Evolutionary conservation across 35 echinoderm and acorn worm species (phyloP).

Genomic region (Holothuria glaberrima): DNA sequence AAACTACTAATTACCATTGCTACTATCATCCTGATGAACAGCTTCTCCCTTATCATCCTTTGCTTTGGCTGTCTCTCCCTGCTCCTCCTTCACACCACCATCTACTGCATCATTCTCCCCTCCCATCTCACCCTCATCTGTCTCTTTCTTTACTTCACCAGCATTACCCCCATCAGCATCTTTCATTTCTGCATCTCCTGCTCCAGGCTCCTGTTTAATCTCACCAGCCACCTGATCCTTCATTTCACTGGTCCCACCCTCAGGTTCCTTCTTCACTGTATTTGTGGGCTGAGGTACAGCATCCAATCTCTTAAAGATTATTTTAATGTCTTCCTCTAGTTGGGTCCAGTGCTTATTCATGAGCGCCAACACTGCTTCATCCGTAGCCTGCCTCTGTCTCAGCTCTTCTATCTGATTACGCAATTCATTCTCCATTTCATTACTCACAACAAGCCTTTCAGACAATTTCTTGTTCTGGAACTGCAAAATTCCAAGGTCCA

Average conservation of each 20-base stretch:
- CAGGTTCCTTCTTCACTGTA: constrained; percentile 31
- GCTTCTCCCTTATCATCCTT: constrained; percentile 48
- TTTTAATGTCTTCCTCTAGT: constrained; percentile 91
- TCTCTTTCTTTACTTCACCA: background rate
- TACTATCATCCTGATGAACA: background rate
- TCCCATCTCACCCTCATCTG: constrained; percentile 12
- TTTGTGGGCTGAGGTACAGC: background rate
- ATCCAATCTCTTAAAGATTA: constrained; percentile 72
- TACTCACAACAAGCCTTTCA: constrained; percentile 71
- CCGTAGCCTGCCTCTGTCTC: constrained; percentile 83
- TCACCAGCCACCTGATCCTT: constrained; percentile 37
- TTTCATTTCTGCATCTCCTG: too few species aligned
- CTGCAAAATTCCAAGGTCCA: constrained; percentile 91
- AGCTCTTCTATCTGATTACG: constrained; percentile 80
- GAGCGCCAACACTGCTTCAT: constrained; percentile 88
- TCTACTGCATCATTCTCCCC: constrained; percentile 37
- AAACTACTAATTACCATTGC: constrained; percentile 12
- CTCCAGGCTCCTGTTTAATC: background rate
- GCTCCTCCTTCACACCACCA: constrained; percentile 27
- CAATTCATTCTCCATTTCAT: constrained; percentile 83
- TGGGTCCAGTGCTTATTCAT: constrained; percentile 99
- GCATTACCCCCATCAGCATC: too few species aligned
- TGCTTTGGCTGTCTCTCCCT: constrained; percentile 22
- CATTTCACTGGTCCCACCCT: constrained; percentile 34
- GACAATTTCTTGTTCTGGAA: constrained; percentile 95